Evolutionary conservation across 1,140 invertebrate species (phyloP).

Genomic region (Proales similis): DNA sequence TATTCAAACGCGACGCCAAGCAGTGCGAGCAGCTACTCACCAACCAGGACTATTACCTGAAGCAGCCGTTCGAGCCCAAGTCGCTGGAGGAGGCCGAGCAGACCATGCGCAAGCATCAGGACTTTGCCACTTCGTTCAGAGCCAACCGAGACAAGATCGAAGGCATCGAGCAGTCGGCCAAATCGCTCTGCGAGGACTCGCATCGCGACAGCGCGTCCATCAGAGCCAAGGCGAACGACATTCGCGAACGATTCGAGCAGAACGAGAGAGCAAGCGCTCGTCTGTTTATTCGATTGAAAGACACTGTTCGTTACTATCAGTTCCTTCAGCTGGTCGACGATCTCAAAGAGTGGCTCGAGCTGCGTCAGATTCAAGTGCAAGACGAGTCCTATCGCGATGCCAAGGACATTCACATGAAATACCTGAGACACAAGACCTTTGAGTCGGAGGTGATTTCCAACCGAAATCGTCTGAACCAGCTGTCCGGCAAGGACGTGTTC

Average conservation of each 20-base stretch:
- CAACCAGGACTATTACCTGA: constrained; percentile 90
- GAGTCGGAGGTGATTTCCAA: constrained; percentile 97
- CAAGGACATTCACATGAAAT: constrained; percentile 98
- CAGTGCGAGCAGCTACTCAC: constrained; percentile 94
- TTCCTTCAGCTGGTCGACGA: constrained; percentile 97
- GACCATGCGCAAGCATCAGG: constrained; percentile 90
- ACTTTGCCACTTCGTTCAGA: constrained; percentile 97
- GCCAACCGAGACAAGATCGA: constrained; percentile 99
- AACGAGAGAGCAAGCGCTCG: constrained; percentile 4
- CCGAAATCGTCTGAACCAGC: constrained; percentile 71
- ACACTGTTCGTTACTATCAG: constrained; percentile 86
- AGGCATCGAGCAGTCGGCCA: constrained; percentile 81
- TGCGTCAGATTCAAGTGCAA: constrained; percentile 95
- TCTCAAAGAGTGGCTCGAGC: constrained; percentile 86
- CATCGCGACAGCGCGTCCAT: constrained; percentile 88
- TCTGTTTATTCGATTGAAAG: constrained; percentile 60
- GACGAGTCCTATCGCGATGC: constrained; percentile 96
- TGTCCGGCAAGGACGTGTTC: background rate
- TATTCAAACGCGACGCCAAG: constrained; percentile 88
- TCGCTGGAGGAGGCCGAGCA: constrained; percentile 89
- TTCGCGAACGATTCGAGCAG: background rate
- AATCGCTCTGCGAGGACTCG: constrained; percentile 74
- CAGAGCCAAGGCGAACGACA: background rate
- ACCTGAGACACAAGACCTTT: constrained; percentile 97
- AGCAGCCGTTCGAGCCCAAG: constrained; percentile 59